phyloP scores from a whole-genome alignment of 2,113 vertebrate genomes.

The Prietella phreatophila region DNA sequence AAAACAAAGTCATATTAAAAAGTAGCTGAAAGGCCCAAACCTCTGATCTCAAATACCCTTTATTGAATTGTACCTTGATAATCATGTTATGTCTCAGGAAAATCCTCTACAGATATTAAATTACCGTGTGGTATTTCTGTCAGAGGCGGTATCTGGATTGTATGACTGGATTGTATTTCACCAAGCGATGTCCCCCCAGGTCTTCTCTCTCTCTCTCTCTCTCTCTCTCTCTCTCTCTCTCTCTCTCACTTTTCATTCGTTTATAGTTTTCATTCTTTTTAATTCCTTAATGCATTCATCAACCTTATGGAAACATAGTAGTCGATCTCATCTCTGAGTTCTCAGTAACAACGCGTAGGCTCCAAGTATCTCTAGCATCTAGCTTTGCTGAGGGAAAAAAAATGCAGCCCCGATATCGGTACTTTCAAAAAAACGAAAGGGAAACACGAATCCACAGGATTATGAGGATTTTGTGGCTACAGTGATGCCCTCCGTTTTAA shows the following conservation, averaged over 20 bases:
- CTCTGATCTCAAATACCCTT: slow-evolving; percentile 48
- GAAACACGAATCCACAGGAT: slow-evolving; percentile 34
- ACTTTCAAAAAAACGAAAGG: slow-evolving; percentile 4
- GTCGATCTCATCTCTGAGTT: background rate
- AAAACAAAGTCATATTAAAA: slow-evolving; percentile 54
- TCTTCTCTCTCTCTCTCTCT: background rate
- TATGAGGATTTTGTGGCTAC: slow-evolving; percentile 38
- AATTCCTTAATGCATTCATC: background rate
- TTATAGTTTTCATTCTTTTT: no score
- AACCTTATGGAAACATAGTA: background rate
- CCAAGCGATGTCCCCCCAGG: slow-evolving; percentile 26
- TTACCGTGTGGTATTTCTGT: slow-evolving; percentile 58
- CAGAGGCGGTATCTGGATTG: slow-evolving; percentile 52
- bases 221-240: no score
- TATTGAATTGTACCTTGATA: slow-evolving; percentile 56
- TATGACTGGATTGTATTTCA: slow-evolving; percentile 50
- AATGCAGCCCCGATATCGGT: slow-evolving; percentile 23
- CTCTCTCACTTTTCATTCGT: background rate
- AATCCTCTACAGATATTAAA: slow-evolving; percentile 58
- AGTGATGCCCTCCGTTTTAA: slow-evolving; percentile 48
- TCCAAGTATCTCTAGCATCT: background rate
- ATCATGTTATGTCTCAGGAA: slow-evolving; percentile 53
- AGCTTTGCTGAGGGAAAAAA: background rate
- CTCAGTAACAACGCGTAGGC: background rate
- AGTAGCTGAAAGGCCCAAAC: slow-evolving; percentile 55